Conservation (phyloP, 2,797 vertebrate species). For the Scarus forsteni region DNA sequence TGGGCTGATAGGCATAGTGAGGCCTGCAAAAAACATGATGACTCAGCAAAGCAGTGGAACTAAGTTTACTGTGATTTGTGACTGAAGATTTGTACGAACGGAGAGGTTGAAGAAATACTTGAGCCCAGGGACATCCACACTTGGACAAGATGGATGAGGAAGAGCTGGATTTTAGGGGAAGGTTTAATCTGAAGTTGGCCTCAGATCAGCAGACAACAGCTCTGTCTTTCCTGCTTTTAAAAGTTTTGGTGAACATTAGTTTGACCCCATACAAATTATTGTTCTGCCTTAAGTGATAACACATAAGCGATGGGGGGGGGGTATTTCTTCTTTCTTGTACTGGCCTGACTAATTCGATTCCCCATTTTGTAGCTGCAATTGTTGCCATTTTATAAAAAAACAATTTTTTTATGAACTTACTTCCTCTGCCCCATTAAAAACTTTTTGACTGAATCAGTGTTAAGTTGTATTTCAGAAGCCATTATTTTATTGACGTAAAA, state of each 20-base stretch:
- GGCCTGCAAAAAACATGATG: conserved; percentile 65
- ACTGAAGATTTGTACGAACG: conserved; percentile 16
- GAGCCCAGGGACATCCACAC: conserved; percentile 28
- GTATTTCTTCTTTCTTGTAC: no score
- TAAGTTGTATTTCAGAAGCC: no score
- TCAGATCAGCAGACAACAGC: conserved; percentile 19
- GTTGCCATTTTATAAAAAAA: no score
- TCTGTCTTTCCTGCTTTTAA: conserved; percentile 20
- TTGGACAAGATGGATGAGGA: conserved; percentile 32
- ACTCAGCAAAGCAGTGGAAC: conserved; percentile 48
- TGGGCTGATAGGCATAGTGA: conserved; percentile 62
- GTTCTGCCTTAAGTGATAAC: conserved; percentile 2
- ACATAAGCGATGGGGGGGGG: no score
- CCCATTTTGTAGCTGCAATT: no score
- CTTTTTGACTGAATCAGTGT: no score
- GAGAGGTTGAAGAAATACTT: conserved; percentile 33
- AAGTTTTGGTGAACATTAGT: conserved; percentile 12
- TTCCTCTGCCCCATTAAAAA: no score
- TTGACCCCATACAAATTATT: conserved; percentile 4
- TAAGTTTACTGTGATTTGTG: conserved; percentile 45
- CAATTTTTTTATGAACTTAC: no score
- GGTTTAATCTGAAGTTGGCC: conserved; percentile 27
- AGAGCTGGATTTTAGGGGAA: conserved; percentile 14
- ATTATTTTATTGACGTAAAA: no score
- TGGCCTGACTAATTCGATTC: no score